Conservation (phyloP, 2,888 invertebrate genomes). For the Heliconius charithonia region DNA sequence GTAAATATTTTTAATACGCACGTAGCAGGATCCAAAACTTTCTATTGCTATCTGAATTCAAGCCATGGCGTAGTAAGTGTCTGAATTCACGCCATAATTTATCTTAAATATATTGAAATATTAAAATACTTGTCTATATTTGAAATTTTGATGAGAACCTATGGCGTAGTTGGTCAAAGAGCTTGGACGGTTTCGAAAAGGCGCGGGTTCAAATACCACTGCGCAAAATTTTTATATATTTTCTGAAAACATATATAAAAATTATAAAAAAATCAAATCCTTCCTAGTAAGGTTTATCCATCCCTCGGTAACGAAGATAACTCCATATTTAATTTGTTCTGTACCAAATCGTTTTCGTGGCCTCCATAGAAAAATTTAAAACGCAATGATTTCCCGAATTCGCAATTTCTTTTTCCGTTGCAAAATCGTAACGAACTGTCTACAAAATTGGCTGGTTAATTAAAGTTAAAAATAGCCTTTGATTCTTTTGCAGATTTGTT, state of each 20-base stretch:
- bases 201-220: no score
- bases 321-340: constrained; percentile 62
- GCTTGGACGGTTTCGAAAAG: no score
- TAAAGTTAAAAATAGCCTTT: constrained; percentile 22
- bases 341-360: constrained; percentile 57
- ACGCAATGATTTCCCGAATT: constrained; percentile 47
- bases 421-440: constrained; percentile 39
- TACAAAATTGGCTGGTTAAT: constrained; percentile 36
- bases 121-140: no score
- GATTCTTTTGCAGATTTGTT: neutral
- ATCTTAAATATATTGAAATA: no score
- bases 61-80: no score
- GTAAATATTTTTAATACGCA: no score
- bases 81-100: no score
- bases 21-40: no score
- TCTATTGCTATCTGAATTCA: no score
- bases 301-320: constrained; percentile 63
- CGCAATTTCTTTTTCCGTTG: constrained; percentile 31
- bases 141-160: no score
- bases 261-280: neutral
- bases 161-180: no score
- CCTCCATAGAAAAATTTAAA: constrained; percentile 53
- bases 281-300: constrained; percentile 33
- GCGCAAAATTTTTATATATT: no score
- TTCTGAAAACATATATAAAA: neutral